Evolutionary conservation across 2,888 invertebrate species (phyloP), one percentile per base, ranked within the genome.

Genomic region (Nezara viridula): DNA sequence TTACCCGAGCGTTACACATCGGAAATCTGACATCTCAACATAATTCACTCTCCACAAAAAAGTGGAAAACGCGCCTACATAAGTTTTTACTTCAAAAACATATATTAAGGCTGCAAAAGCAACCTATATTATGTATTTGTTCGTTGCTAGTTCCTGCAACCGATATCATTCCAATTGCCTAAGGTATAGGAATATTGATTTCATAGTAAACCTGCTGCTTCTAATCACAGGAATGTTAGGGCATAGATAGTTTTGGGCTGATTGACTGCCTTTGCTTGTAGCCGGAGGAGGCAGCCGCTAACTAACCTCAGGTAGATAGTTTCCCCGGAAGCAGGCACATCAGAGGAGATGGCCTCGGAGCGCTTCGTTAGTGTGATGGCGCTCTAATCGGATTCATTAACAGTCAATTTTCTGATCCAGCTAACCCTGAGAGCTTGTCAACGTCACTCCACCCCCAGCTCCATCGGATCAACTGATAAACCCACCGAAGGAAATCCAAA

Each of bases 381-480:
- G n/a, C 81, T n/a, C n/a, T 81, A 81, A 81, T 40, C 44, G 44
- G 81, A 81, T 81, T 81, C 81, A 81, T 81, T 81, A 81, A 81
- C 81, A 81, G 40, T 81, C 81, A 81, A 81, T 81, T 81, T 81
- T 81, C 81, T 81, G 81, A 81, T 81, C 44, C 81, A 81, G 81
- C 44, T 32, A 44, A 81, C 47, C 44, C 81, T 40, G 44, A 81
- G 81, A 81, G 81, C 44, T 81, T 81, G 44, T 81, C 66, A 73
- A 73, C 66, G 66, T 37, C 66, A 19, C 66, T 73, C 66, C 21
- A 7, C 9, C 27, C 27, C 3, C 9, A 27, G 27, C 60, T 7
- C 9, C 10, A 55, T 60, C 60, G 5, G 60, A 27, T 60, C 27
- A 4, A 16, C 66, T 37, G 66, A 37, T 73, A 9, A 73, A 37